Evolutionary conservation across 2,113 vertebrate genomes (phyloP).

Genomic region (Lagopus muta): DNA sequence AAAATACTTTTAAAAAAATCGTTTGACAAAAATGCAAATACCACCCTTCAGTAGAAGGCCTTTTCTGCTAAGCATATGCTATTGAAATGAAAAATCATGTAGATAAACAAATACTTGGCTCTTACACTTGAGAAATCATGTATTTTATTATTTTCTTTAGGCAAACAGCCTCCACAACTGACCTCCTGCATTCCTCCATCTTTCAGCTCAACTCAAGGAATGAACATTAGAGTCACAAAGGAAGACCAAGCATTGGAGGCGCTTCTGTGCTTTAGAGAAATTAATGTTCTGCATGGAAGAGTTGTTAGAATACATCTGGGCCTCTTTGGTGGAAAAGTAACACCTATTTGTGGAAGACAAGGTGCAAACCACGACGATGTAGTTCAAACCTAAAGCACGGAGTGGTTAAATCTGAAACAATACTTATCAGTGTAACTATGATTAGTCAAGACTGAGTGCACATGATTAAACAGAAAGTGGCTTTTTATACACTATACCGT

Average conservation of each 20-base stretch:
- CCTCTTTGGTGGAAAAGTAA: background rate
- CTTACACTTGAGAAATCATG: background rate
- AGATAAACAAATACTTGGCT: background rate
- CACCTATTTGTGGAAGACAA: background rate
- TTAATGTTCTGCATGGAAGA: background rate
- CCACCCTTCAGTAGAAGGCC: background rate
- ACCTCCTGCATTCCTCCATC: background rate
- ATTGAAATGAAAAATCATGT: background rate
- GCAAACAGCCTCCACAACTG: background rate
- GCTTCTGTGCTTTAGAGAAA: background rate
- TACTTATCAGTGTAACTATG: background rate
- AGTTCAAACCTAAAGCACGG: background rate
- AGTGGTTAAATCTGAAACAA: background rate
- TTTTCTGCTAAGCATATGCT: too few species aligned
- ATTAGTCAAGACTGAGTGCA: background rate
- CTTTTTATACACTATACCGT: too few species aligned
- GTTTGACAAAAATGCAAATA: background rate
- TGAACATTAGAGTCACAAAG: background rate
- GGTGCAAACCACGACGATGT: background rate
- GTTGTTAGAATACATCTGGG: background rate
- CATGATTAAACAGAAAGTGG: background rate
- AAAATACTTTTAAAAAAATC: background rate
- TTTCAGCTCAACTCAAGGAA: background rate
- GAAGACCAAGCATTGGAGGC: background rate
- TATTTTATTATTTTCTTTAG: background rate